Evolutionary conservation across 2,888 invertebrate species (phyloP).

Genomic region (Camponotus fellah): DNA sequence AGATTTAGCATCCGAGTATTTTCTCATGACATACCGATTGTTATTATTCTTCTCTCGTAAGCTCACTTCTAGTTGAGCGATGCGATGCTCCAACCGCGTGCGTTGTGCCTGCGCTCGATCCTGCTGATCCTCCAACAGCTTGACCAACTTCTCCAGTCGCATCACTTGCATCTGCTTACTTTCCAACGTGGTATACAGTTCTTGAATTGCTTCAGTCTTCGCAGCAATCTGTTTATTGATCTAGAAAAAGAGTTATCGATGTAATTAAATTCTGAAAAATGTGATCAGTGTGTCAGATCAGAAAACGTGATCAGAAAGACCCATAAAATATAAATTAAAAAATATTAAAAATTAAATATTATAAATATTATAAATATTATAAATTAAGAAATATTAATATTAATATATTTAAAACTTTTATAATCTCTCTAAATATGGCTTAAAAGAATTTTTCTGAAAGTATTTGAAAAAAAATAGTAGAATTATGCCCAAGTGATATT

Average conservation of each 20-base stretch:
- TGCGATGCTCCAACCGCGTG: constrained; percentile 88
- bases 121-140: constrained; percentile 88
- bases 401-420: background rate
- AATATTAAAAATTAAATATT: too few relatives aligned
- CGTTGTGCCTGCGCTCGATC: constrained; percentile 88
- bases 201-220: constrained; percentile 87
- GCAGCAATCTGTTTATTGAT: constrained; percentile 87
- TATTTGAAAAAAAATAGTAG: background rate
- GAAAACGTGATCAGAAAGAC: background rate
- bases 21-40: constrained; percentile 79
- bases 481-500: constrained; percentile 13
- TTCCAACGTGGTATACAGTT: constrained; percentile 87
- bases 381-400: background rate
- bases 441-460: background rate
- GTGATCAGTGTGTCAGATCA: background rate
- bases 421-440: background rate
- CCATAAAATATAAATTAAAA: background rate
- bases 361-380: too few relatives aligned
- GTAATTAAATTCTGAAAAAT: background rate
- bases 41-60: constrained; percentile 79
- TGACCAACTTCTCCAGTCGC: constrained; percentile 87
- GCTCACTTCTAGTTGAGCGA: constrained; percentile 88
- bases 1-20: constrained; percentile 21
- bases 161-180: constrained; percentile 88
- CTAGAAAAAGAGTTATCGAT: constrained; percentile 77